Evolutionary conservation across 2,113 vertebrate genomes (phyloP).

Genomic region (Toxotes jaculatrix): DNA sequence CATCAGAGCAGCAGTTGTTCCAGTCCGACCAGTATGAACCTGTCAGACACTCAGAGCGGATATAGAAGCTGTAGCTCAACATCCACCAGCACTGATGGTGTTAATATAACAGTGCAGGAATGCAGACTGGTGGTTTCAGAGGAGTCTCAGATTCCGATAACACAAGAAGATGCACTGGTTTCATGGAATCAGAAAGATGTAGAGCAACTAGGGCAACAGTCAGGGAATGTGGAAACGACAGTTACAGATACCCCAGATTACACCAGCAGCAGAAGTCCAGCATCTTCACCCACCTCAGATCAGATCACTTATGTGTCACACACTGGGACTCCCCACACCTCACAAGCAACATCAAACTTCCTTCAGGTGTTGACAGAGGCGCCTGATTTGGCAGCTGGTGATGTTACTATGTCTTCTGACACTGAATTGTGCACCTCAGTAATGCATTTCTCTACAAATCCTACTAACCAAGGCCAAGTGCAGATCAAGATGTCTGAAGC

Average conservation of each 20-base stretch:
- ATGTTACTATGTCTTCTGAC: constrained; percentile 32
- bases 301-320: background rate
- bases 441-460: constrained; percentile 12
- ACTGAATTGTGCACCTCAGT: constrained; percentile 16
- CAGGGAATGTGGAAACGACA: background rate
- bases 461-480: background rate
- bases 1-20: constrained; percentile 51
- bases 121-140: constrained; percentile 29
- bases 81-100: constrained; percentile 52
- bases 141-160: background rate
- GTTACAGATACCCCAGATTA: background rate
- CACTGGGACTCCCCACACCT: constrained; percentile 1
- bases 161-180: background rate
- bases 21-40: constrained; percentile 60
- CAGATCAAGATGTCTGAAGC: background rate
- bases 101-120: constrained; percentile 55
- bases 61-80: constrained; percentile 52
- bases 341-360: constrained; percentile 9
- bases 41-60: constrained; percentile 48
- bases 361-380: constrained; percentile 19
- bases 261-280: background rate
- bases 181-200: constrained; percentile 2
- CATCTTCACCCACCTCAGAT: background rate
- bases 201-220: background rate
- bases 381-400: background rate